Conservation (phyloP, 2,797 vertebrate genomes). For the Pristis pectinata region DNA sequence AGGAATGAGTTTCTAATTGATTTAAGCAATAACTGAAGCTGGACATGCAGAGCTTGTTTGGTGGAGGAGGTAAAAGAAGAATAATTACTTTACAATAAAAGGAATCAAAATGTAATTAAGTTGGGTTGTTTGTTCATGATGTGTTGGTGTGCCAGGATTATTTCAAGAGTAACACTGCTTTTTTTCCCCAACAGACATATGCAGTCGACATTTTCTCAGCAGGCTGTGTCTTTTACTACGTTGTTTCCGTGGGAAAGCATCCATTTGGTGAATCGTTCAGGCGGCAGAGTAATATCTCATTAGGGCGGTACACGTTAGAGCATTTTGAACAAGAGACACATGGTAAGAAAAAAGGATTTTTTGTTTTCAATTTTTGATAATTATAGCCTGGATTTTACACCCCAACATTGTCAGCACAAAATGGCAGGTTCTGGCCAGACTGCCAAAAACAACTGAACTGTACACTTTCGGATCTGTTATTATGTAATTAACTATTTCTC, state of each 20-base stretch:
- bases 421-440: background rate
- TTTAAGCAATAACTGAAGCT: background rate
- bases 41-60: background rate
- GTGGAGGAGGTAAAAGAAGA: background rate
- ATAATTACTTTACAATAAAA: background rate
- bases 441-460: background rate
- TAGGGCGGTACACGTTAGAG: constrained; percentile 65
- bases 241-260: constrained; percentile 78
- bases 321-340: constrained; percentile 77
- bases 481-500: background rate
- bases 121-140: background rate
- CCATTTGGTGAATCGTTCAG: constrained; percentile 80
- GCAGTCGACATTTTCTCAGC: constrained; percentile 94
- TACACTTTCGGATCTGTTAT: background rate
- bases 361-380: background rate
- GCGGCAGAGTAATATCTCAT: constrained; percentile 86
- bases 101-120: background rate
- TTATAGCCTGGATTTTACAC: background rate
- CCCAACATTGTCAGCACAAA: background rate
- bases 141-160: background rate
- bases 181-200: constrained; percentile 64
- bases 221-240: constrained; percentile 88
- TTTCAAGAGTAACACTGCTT: background rate
- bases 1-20: background rate
- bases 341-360: constrained; percentile 57